These are phyloP conservation scores for Spatula clypeata DNA, from an alignment of 2,797 vertebrate genomes.

Conservation along the genomic window DNA sequence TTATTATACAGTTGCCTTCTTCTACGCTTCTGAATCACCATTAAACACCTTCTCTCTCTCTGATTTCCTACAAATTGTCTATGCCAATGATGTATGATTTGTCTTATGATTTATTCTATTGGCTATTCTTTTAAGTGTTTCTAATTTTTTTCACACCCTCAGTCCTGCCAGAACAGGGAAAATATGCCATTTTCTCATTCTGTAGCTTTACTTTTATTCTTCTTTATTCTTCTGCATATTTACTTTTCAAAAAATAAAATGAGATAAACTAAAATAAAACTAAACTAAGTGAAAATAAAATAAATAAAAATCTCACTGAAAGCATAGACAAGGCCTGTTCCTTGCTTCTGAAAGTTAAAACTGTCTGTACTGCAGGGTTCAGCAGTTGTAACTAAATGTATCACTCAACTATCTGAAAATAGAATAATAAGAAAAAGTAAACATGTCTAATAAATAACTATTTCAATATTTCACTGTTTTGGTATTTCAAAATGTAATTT, in stretches of 20 bases:
- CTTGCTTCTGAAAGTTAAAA: neutral
- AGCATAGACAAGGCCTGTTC: neutral
- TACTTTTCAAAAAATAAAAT: neutral
- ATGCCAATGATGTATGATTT: neutral
- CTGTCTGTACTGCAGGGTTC: neutral
- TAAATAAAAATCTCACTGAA: neutral
- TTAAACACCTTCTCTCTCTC: neutral
- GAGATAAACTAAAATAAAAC: neutral
- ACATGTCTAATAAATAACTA: fast-evolving
- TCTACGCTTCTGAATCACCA: neutral
- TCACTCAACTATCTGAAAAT: neutral
- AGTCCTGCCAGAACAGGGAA: neutral
- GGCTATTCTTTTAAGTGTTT: neutral
- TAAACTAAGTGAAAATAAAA: too few species aligned
- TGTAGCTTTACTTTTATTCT: neutral
- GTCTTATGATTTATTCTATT: neutral
- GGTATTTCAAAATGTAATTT: fast-evolving
- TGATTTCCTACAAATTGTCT: neutral
- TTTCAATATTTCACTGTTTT: neutral
- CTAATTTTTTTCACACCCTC: neutral
- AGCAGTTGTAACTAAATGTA: neutral
- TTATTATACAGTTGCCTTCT: fast-evolving
- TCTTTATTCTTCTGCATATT: neutral
- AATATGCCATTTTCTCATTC: neutral
- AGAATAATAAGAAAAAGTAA: neutral